A percentile compares a stretch with the other conserved stretches of the same genome.
Conservation (phyloP, 2,888 invertebrate species). For the Eilema depressum region DNA sequence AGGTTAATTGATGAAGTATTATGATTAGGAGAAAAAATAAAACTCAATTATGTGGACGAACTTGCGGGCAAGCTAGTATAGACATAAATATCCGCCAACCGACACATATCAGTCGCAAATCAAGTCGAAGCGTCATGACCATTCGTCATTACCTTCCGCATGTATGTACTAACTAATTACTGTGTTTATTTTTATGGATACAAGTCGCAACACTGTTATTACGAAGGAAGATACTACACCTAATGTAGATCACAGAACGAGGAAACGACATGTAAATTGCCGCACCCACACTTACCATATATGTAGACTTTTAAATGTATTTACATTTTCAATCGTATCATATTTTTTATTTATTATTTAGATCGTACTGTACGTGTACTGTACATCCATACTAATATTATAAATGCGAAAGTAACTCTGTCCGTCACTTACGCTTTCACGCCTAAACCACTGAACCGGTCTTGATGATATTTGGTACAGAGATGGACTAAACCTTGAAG, state of each 20-base stretch:
- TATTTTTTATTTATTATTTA: not conserved
- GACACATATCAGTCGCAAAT: constrained; percentile 34
- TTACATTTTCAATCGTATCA: constrained; percentile 26
- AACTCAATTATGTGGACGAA: not conserved
- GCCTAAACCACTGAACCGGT: no score
- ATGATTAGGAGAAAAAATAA: no score
- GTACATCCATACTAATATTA: no score
- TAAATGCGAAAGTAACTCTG: no score
- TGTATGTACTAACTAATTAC: constrained; percentile 60
- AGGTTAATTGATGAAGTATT: no score
- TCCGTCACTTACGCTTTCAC: no score
- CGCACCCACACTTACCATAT: constrained; percentile 37
- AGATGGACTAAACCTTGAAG: no score
- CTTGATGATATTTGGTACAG: no score
- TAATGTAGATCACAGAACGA: constrained; percentile 42
- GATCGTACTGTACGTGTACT: not conserved
- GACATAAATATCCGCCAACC: not conserved
- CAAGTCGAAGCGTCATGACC: constrained; percentile 30
- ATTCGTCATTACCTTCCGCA: constrained; percentile 60
- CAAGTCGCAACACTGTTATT: constrained; percentile 22
- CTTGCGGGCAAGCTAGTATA: not conserved
- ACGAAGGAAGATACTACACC: constrained; percentile 33
- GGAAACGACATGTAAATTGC: constrained; percentile 50
- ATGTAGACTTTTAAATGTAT: constrained; percentile 24
- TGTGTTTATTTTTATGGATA: constrained; percentile 67